phyloP scores from a whole-genome alignment of 1,140 invertebrate species.

The Dryas iulia region DNA sequence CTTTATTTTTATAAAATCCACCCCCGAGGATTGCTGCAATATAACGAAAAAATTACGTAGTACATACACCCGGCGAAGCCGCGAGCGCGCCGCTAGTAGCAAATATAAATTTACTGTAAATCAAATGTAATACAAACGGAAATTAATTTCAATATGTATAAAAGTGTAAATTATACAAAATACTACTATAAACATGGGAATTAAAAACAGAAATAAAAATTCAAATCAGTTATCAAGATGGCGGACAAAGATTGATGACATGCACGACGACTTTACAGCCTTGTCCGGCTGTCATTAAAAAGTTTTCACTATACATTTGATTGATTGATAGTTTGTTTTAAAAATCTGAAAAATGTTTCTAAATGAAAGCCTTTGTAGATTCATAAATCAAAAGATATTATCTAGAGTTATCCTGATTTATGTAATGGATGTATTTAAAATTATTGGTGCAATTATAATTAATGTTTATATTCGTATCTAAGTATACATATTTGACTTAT shows the following conservation, averaged over 20 bases:
- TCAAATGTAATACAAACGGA: too few relatives aligned
- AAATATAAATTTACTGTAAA: too few relatives aligned
- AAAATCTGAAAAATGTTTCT: neutral
- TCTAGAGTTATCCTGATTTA: neutral
- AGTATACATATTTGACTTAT: too few relatives aligned
- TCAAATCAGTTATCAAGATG: constrained; percentile 24
- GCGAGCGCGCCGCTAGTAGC: too few relatives aligned
- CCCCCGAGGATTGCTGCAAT: too few relatives aligned
- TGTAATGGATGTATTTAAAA: neutral
- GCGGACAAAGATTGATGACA: constrained; percentile 29
- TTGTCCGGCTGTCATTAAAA: neutral
- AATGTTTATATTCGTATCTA: too few relatives aligned
- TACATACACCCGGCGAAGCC: too few relatives aligned
- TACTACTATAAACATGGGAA: neutral
- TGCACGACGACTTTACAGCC: neutral
- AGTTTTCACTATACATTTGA: neutral
- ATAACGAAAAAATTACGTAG: too few relatives aligned
- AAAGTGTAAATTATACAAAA: too few relatives aligned
- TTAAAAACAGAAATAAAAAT: constrained; percentile 26
- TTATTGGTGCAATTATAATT: too few relatives aligned
- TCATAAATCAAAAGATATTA: neutral
- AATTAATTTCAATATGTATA: too few relatives aligned
- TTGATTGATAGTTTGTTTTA: neutral
- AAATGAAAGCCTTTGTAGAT: neutral
- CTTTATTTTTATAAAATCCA: too few relatives aligned